A percentile compares a stretch with the other conserved stretches of the same genome.
Conservation (phyloP, 2,113 vertebrate genomes). For the Caranx melampygus region DNA sequence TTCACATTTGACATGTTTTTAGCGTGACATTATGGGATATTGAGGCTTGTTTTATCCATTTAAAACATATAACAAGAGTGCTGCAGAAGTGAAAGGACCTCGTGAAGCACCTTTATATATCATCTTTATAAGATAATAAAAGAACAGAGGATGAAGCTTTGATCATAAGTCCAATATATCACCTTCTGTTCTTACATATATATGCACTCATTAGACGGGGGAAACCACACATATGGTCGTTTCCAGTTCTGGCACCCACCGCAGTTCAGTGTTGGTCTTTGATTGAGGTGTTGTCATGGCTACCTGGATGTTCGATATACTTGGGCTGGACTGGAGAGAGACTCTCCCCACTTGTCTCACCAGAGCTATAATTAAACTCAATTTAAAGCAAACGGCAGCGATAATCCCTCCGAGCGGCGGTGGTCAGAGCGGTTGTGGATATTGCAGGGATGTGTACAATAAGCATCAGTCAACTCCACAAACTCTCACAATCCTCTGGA, state of each 20-base stretch:
- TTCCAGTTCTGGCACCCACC: conserved; percentile 16
- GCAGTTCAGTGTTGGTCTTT: conserved; percentile 65
- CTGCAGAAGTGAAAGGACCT: too few relatives aligned
- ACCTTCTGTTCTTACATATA: not conserved
- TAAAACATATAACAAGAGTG: too few relatives aligned
- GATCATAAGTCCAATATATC: too few relatives aligned
- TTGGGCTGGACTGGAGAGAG: conserved; percentile 56
- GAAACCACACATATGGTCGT: not conserved
- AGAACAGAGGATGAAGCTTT: too few relatives aligned
- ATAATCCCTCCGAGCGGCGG: conserved; percentile 44
- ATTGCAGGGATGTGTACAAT: conserved; percentile 8
- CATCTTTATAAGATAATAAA: too few relatives aligned
- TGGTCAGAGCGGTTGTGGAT: conserved; percentile 25
- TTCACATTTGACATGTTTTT: too few relatives aligned
- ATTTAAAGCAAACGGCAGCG: conserved; percentile 56
- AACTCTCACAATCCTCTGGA: conserved; percentile 18
- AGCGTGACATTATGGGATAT: too few relatives aligned
- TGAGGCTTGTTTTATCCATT: too few relatives aligned
- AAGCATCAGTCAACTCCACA: not conserved
- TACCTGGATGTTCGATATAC: conserved; percentile 74
- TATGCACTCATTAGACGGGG: not conserved
- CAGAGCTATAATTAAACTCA: conserved; percentile 80
- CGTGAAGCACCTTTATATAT: too few relatives aligned
- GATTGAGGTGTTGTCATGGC: conserved; percentile 81
- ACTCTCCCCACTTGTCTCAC: conserved; percentile 46